Base-by-base conservation (phyloP, 2,888 invertebrate genomes). In the Lacanobia oleracea region DNA sequence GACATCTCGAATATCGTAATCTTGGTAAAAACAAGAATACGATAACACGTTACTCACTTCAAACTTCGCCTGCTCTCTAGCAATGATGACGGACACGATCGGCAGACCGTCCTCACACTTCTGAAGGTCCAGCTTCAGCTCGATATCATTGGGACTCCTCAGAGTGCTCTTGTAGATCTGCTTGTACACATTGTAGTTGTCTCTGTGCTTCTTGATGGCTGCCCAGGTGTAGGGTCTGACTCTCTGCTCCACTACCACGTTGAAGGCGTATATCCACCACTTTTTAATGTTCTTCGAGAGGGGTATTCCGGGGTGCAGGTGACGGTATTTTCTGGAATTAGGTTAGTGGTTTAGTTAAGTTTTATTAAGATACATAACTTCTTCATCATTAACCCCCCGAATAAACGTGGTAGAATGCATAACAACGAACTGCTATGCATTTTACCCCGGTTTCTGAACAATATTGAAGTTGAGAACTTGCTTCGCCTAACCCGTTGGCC, bases 201-300 rank as follows among this genome's bases (percentile, higher is more conserved):
- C 96, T 73, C 98, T 96, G 86, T 98, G 97, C 73, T 96, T 96
- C 85, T 96, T 96, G 16, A 98, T 97, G 61, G 97, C 96, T 2
- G 96, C 93, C 98, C 98, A 98, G 0, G 97, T 97, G 91, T 97
- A 98, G 0, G 98, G 98, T 33, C 97, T 94, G 2, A 98, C 96
- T 45, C 97, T 95, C 85, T 98, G 97, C 84, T 98, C 97, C 2
- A 98, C 88, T 1, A 98, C 96, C 7, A 97, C 97, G 77, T 97
- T 96, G 89, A 96, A 97, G 0, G 97, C 97, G 90, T 98, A 98
- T 53, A 94, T 96, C 98, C 98, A 98, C 98, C 98, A 98, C 53
- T 96, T 96, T 82, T 95, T 96, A 1, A 96, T 94, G 88, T 97
- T 97, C 69, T 97, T 97, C 43, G 93, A 90, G 3, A 97, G 92